phyloP scores from a whole-genome alignment of 30 jellyfish, hydroid and myxozoan genomes.

The Hydractinia echinata region DNA sequence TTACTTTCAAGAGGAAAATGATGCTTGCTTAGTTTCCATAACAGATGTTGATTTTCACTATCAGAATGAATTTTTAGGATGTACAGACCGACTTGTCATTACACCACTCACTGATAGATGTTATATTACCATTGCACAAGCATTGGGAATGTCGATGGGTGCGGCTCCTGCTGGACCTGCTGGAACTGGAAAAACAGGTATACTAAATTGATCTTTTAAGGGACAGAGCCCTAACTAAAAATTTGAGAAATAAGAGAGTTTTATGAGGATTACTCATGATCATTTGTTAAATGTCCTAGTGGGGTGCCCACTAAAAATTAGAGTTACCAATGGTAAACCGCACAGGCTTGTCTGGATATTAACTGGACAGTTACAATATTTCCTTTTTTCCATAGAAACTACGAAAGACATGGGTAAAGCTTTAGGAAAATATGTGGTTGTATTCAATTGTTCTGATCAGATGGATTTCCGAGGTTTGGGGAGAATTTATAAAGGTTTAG shows the following conservation, averaged over 20 bases:
- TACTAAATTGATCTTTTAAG: not conserved
- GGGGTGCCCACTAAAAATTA: not conserved
- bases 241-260: not conserved
- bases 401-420: conserved; percentile 96
- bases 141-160: conserved; percentile 99
- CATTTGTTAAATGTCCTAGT: not conserved
- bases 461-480: conserved; percentile 99
- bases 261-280: not conserved
- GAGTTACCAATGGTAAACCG: too few species aligned
- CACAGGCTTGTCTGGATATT: too few species aligned
- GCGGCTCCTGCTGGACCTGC: conserved; percentile 99
- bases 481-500: conserved; percentile 91
- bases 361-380: too few species aligned
- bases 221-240: too few species aligned
- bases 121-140: conserved; percentile 94
- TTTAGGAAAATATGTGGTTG: conserved; percentile 94
- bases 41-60: conserved; percentile 90
- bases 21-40: conserved; percentile 70
- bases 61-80: conserved; percentile 94
- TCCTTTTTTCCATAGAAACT: conserved; percentile 53
- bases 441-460: conserved; percentile 96
- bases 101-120: conserved; percentile 96
- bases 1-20: conserved; percentile 82
- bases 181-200: conserved; percentile 97
- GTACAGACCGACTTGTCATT: conserved; percentile 93